phyloP scores from a whole-genome alignment of 2,797 vertebrate genomes.

The Echiichthys vipera region DNA sequence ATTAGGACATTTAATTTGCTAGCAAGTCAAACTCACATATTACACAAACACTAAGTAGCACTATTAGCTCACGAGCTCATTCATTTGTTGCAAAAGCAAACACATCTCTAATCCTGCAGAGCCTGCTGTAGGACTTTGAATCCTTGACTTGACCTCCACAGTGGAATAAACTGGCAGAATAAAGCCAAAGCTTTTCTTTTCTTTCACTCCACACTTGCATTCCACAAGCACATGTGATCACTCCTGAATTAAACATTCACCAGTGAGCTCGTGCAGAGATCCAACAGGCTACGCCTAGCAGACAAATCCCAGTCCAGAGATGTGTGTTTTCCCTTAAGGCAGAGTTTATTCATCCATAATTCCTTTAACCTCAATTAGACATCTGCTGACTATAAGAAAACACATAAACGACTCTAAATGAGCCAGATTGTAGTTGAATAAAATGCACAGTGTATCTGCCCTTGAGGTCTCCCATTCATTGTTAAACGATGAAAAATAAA shows the following conservation, averaged over 20 bases:
- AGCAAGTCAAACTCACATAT: constrained; percentile 28
- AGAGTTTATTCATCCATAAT: constrained; percentile 80
- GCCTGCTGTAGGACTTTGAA: constrained; percentile 1
- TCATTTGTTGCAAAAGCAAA: constrained; percentile 45
- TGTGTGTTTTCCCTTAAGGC: constrained; percentile 66
- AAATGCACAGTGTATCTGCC: constrained; percentile 54
- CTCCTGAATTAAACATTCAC: constrained; percentile 71
- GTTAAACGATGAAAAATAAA: constrained; percentile 45
- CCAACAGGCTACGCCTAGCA: constrained; percentile 50
- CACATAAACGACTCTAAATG: constrained; percentile 71
- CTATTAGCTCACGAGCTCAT: constrained; percentile 26
- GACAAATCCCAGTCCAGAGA: constrained; percentile 62
- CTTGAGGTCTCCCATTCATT: constrained; percentile 53
- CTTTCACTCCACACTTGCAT: constrained; percentile 45
- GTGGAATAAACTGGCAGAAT: constrained; percentile 37
- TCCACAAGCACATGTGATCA: constrained; percentile 41
- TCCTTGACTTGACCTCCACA: constrained; percentile 62
- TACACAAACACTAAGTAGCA: constrained; percentile 29
- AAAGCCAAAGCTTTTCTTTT: constrained; percentile 30
- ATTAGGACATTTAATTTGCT: constrained; percentile 15
- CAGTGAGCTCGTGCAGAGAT: constrained; percentile 45
- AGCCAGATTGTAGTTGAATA: constrained; percentile 61
- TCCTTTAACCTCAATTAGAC: constrained; percentile 81
- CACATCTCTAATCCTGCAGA: constrained; percentile 23
- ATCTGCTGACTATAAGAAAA: constrained; percentile 73